Evolutionary conservation across 2,888 invertebrate genomes (phyloP).

Genomic region (Spialia ferax): DNA sequence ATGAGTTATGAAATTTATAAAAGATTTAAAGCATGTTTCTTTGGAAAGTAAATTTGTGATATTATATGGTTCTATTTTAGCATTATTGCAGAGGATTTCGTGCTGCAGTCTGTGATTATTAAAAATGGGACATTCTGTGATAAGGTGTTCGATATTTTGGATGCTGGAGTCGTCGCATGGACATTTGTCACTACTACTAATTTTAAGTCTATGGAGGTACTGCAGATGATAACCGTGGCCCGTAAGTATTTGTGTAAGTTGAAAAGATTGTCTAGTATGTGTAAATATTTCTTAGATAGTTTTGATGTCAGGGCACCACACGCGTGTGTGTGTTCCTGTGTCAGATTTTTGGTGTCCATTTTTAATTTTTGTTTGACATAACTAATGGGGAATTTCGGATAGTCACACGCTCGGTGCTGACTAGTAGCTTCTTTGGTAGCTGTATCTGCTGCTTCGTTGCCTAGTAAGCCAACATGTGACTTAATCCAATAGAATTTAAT

Average conservation of each 20-base stretch:
- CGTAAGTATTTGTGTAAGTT: too few species aligned
- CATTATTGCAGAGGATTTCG: not conserved
- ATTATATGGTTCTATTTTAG: not conserved
- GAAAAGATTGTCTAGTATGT: constrained; percentile 15
- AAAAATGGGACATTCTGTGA: constrained; percentile 23
- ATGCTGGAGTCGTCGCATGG: too few species aligned
- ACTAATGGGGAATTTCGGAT: constrained; percentile 26
- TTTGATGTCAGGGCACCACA: not conserved
- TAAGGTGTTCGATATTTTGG: constrained; percentile 25
- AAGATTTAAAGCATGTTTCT: not conserved
- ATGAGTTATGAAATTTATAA: not conserved
- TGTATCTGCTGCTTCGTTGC: too few species aligned
- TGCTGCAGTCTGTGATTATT: too few species aligned
- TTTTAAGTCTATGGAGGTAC: too few species aligned
- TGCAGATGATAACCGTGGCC: too few species aligned
- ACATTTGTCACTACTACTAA: too few species aligned
- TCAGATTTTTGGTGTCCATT: not conserved
- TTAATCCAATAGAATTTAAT: constrained; percentile 26
- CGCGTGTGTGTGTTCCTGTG: not conserved
- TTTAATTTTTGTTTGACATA: constrained; percentile 22
- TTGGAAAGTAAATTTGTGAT: not conserved
- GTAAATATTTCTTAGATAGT: not conserved
- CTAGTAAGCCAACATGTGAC: constrained; percentile 26
- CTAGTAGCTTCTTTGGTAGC: constrained; percentile 31
- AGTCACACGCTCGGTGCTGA: constrained; percentile 17